These are phyloP conservation scores for Drymodes brunneopygia DNA, from an alignment of 2,113 vertebrate genomes.

Conservation along the genomic window DNA sequence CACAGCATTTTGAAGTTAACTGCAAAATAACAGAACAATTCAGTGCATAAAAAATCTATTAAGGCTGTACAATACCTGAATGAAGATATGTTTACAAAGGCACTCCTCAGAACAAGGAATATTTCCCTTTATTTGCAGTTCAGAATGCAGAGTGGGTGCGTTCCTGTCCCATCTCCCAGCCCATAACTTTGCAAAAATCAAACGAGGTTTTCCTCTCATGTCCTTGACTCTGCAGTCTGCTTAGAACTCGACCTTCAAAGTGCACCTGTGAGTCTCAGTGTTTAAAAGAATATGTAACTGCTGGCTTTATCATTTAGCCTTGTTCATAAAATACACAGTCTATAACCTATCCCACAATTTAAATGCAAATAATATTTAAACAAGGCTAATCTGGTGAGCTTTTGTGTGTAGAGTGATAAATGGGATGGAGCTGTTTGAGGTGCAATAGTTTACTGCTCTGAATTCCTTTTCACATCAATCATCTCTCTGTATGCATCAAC, in stretches of 20 bases:
- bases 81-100: constrained; percentile 38
- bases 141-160: not conserved
- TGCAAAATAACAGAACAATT: constrained; percentile 55
- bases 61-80: constrained; percentile 34
- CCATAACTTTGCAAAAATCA: not conserved
- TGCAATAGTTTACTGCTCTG: constrained; percentile 14
- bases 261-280: not conserved
- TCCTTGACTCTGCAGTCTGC: not conserved
- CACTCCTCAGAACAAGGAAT: not conserved
- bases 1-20: constrained; percentile 55
- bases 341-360: constrained; percentile 56
- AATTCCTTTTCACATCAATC: constrained; percentile 55
- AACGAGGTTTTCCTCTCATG: not conserved
- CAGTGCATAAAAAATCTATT: constrained; percentile 53
- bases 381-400: constrained; percentile 65
- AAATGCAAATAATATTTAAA: constrained; percentile 76
- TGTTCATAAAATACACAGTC: constrained; percentile 21
- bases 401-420: constrained; percentile 52
- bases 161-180: not conserved
- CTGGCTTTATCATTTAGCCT: constrained; percentile 57
- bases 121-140: not conserved
- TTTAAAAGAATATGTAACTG: constrained; percentile 31
- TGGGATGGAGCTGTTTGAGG: constrained; percentile 36
- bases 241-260: not conserved
- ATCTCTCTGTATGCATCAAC: constrained; percentile 21